Base-by-base conservation (phyloP, 2,888 invertebrate species). In the Rhabditoides inermis region DNA sequence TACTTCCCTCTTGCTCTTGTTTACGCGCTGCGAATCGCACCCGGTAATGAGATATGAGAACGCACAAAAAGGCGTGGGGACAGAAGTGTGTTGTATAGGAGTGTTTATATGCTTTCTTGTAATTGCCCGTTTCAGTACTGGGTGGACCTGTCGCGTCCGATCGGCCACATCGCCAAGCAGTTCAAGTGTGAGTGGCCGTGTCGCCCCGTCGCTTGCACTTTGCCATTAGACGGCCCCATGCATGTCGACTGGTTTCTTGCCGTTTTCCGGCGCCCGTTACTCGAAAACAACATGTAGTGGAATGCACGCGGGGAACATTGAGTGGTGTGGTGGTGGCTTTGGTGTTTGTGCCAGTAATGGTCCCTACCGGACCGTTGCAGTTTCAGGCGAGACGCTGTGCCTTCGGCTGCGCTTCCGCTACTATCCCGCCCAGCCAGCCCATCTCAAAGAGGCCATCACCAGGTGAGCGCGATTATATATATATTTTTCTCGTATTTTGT, bases 351-450 rank as follows among this genome's bases (percentile, higher is more conserved):
- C 7, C 6, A 44, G 18, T 44, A 15, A 10, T 44, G 12, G 15
- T 26, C 15, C 23, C 20, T 23, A 25, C 23, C 40, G 10, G n/a
- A 7, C 5, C 18, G 20, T 23, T 48, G 35, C 20, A 39, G 35
- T 60, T 66, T 37, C 60, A 66, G 64, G 59, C 39, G 68, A 66
- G 23, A 53, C 51, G 30, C 47, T 90, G 73, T 86, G 88, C 70
- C 88, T 95, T 78, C 91, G 90, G 80, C 90, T 95, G 79, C 87
- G 94, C 60, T 89, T 94, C 61, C 94, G 94, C 82, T 95, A 90
- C 80, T 95, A 95, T 79, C 94, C 95, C 18, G 88, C 88, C 53
- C 90, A 94, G 80, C 92, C 94, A 18, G 83, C 88, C 78, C 83
- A 88, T 50, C 81, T 95, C 63, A 89, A 88, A 78, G 94, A 92